phyloP scores from a whole-genome alignment of 2,888 invertebrate species.

The Apomyelois bistriatella region DNA sequence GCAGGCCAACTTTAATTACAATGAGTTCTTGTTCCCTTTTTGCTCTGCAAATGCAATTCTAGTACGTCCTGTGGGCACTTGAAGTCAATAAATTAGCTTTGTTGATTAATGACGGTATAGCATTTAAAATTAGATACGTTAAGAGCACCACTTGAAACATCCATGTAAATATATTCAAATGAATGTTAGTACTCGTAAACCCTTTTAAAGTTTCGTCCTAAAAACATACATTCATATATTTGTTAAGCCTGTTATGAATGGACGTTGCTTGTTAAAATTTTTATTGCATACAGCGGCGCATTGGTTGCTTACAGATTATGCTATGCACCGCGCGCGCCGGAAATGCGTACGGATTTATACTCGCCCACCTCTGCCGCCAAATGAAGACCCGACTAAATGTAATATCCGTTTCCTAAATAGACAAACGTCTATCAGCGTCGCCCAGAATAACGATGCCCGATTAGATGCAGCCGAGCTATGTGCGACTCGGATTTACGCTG shows the following conservation, averaged over 20 bases:
- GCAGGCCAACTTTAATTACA: neutral
- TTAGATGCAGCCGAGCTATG: constrained; percentile 49
- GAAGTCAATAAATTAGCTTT: constrained; percentile 53
- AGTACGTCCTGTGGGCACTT: constrained; percentile 41
- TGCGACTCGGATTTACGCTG: constrained; percentile 37
- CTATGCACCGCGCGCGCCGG: constrained; percentile 73
- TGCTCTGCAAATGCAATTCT: constrained; percentile 5
- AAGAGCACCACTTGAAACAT: constrained; percentile 17
- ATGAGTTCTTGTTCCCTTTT: neutral
- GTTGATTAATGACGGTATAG: constrained; percentile 37
- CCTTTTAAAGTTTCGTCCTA: constrained; percentile 31
- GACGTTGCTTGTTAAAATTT: constrained; percentile 62
- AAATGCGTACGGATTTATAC: constrained; percentile 72
- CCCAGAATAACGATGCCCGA: constrained; percentile 74
- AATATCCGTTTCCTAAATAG: constrained; percentile 80
- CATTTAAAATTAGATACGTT: constrained; percentile 36
- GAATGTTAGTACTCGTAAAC: constrained; percentile 11
- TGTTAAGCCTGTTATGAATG: constrained; percentile 41
- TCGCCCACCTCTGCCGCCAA: constrained; percentile 75
- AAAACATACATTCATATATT: constrained; percentile 60
- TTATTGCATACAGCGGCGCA: constrained; percentile 63
- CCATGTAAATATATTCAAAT: constrained; percentile 8
- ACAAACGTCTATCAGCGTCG: constrained; percentile 75
- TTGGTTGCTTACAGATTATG: constrained; percentile 69
- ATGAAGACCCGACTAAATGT: constrained; percentile 76